phyloP scores from a whole-genome alignment of 1,140 invertebrate genomes.

The Habropoda laboriosa region DNA sequence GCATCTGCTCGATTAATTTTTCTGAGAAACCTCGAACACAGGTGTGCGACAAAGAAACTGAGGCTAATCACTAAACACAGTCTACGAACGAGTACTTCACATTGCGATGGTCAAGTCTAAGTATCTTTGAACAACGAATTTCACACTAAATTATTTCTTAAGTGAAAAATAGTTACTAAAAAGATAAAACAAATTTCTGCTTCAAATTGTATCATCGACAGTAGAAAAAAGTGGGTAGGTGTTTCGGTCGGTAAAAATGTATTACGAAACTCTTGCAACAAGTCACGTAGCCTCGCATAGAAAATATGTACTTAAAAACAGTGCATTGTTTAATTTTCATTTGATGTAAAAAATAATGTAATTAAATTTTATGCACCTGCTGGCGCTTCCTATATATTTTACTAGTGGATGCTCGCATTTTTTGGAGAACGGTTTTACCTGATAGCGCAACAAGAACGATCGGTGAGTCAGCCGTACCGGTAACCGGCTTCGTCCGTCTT shows the following conservation, averaged over 20 bases:
- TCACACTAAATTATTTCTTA: no score
- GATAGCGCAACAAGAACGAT: slow-evolving; percentile 47
- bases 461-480: slow-evolving; percentile 59
- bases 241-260: background rate
- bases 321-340: background rate
- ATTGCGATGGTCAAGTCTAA: no score
- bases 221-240: no score
- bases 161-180: no score
- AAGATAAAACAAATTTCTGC: no score
- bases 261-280: background rate
- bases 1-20: slow-evolving; percentile 24
- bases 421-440: slow-evolving; percentile 49
- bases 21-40: background rate
- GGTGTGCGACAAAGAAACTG: background rate
- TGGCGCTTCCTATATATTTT: slow-evolving; percentile 20
- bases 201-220: no score
- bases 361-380: slow-evolving; percentile 13
- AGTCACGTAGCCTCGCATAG: no score
- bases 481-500: slow-evolving; percentile 58
- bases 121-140: no score
- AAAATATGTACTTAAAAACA: background rate
- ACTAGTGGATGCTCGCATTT: slow-evolving; percentile 41
- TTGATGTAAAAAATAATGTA: background rate
- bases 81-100: background rate
- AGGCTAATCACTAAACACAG: background rate